Evolutionary conservation across 2,113 vertebrate species (phyloP), one percentile per base, ranked within the genome.

Genomic region (Suncus etruscus): DNA sequence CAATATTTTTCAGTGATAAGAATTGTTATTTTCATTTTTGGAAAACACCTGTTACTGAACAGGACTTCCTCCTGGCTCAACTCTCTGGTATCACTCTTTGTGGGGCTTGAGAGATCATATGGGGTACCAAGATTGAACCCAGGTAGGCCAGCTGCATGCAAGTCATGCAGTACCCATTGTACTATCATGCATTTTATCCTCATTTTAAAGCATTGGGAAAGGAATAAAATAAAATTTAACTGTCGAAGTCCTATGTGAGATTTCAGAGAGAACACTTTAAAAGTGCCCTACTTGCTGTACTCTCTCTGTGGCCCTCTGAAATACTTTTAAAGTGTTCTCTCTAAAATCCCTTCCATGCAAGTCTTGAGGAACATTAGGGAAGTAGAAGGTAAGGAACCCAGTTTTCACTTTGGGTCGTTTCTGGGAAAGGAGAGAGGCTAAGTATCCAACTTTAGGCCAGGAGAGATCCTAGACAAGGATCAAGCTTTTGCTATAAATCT

Each of bases 21-120:
- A 15, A 63, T 16, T 47, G 48, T 91, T 83, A 22, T 66, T 95
- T 93, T 90, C 54, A 88, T 22, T 61, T 22, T 54, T 54, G 54
- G 11, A 54, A 8, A 4, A 39, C 39, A 39, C 11, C 54, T 16
- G 18, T 54, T 22, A 8, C 16, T 58, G 58, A 16, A 20, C 58
- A 61, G 58, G 58, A 20, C 58, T 61, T 61, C 18, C 18, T 61
- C 16, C 58, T 61, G 22, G 58, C 6, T 61, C 58, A 20, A 61
- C 58, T 20, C 22, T 61, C 2, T 20, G 22, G 58, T 16, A 20
- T 61, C 58, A 61, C 16, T 61, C 18, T 6, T 20, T 16, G 15
- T 61, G 58, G 58, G 54, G 16, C 18, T 61, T 39, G 39, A 39
- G 5, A 39, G 39, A 39, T 39, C 39, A 39, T 39, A 39, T 39